Base-by-base conservation (phyloP, 2,797 vertebrate species). In the Anguilla marmorata region DNA sequence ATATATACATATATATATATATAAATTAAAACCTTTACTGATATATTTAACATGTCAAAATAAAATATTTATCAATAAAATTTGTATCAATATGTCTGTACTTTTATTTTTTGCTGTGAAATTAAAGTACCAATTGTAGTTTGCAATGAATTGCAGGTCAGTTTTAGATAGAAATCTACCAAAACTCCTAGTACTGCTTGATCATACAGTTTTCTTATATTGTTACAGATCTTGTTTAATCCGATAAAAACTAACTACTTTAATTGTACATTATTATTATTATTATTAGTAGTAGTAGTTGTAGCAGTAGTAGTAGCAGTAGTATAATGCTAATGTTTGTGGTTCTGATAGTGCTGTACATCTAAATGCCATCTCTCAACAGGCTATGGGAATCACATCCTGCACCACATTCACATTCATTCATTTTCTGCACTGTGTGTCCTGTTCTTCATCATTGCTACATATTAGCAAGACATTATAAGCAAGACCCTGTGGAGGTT, bases 21-120 rank as follows among this genome's bases (percentile, higher is more conserved):
- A 41, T 41, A 41, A 41, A 41, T 41, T 41, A 88, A 76, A 63
- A 74, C 69, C 69, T 85, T 88, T 89, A 72, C 76, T 79, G 85
- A 63, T 52, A 12, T 24, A 74, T 85, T 76, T 88, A 63, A 80
- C 56, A 83, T 85, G 24, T 88, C 72, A n/a, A 80, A 48, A 88
- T 88, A 88, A 85, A 88, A 50, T n/a, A 86, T 30, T 86, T 72
- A 19, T 7, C 50, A 37, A 50, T 41, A 86, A 27, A 50, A 19
- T 45, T 37, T 1, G 37, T 2, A 5, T 72, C 11, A 21, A 45
- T 41, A 37, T 24, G 90, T 86, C 83, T 89, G 3, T 21, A n/a
- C 37, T 50, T n/a, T n/a, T 82, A 21, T 82, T 2, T 83, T 88
- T 37, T 30, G 56, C 16, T 87, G 5, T 87, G 76, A 85, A 90